These are phyloP conservation scores for Drosophila setosimentum DNA, from an alignment of 2,888 invertebrate species.

Conservation along the genomic window DNA sequence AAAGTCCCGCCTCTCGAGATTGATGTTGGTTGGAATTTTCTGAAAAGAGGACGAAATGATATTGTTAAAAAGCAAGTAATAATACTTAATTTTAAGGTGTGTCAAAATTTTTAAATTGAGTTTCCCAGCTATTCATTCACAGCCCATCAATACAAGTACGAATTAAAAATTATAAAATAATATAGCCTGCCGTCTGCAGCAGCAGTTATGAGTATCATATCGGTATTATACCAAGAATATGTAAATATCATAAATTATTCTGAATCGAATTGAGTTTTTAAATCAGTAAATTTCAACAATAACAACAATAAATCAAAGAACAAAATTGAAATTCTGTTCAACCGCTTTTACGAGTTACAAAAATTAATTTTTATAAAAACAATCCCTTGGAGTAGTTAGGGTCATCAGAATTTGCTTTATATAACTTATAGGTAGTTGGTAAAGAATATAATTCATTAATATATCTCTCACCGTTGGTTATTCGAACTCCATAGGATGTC, in stretches of 20 bases:
- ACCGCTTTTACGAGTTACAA: neutral
- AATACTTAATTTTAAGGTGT: neutral
- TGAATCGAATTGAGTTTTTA: neutral
- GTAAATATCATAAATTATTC: neutral
- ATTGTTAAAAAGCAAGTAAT: neutral
- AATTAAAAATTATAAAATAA: no score
- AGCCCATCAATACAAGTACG: no score
- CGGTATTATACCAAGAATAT: neutral
- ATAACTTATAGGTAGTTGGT: neutral
- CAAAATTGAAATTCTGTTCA: neutral
- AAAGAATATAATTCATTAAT: neutral
- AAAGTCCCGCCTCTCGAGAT: neutral
- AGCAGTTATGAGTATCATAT: neutral
- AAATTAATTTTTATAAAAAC: neutral
- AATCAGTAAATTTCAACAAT: neutral
- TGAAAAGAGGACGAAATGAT: slow-evolving; percentile 20
- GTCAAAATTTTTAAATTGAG: neutral
- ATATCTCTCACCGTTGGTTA: neutral
- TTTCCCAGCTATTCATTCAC: neutral
- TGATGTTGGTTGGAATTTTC: neutral
- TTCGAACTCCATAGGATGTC: neutral
- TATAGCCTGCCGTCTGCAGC: neutral
- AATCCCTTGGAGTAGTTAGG: neutral
- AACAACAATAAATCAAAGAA: neutral
- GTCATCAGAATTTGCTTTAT: neutral